Base-by-base conservation (phyloP, 2,113 vertebrate genomes). In the Falcunculus frontatus region DNA sequence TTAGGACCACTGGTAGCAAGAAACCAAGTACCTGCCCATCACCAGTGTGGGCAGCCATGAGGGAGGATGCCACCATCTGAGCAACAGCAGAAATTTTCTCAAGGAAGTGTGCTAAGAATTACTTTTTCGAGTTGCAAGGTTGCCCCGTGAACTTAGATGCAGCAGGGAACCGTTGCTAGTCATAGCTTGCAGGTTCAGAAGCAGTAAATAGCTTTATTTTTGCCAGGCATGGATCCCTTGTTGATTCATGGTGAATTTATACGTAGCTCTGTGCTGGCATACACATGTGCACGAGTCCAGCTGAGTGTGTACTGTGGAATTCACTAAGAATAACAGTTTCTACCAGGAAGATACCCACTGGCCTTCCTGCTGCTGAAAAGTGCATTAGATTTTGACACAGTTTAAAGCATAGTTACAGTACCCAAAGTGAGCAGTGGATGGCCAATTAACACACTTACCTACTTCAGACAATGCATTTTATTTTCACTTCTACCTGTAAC, bases 211-310 rank as follows among this genome's bases (percentile, higher is more conserved):
- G 15, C 35, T 81, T 81, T 49, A 37, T 39, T 53, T 19, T 49
- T 60, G 35, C 10, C 12, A 39, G 9, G 5, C 10, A 14, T 1
- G 26, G 46, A 55, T 32, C 30, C 33, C 14, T 35, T 25, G 25
- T 56, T 78, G 44, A 29, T 85, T 44, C 25, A 5, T 30, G 25
- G 6, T 42, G n/a, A 65, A 57, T 68, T 75, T 57, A 6, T 27
- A 7, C 4, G 3, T 7, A 62, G 52, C 33, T 33, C 56, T 81
- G n/a, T 65, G 52, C n/a, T 89, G 76, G 29, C 53, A 35, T 10
- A 9, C 16, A 47, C 0, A 0, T 6, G 6, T 59, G 22, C 37
- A 3, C 1, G 6, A 53, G 49, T 37, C 50, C 2, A 4, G 41
- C 50, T 85, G n/a, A 39, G 29, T 16, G 21, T 13, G 23, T 32